A percentile compares a stretch with the other conserved stretches of the same genome.
phyloP scores from a whole-genome alignment of 2,113 vertebrate species.

The Carassius gibelio region DNA sequence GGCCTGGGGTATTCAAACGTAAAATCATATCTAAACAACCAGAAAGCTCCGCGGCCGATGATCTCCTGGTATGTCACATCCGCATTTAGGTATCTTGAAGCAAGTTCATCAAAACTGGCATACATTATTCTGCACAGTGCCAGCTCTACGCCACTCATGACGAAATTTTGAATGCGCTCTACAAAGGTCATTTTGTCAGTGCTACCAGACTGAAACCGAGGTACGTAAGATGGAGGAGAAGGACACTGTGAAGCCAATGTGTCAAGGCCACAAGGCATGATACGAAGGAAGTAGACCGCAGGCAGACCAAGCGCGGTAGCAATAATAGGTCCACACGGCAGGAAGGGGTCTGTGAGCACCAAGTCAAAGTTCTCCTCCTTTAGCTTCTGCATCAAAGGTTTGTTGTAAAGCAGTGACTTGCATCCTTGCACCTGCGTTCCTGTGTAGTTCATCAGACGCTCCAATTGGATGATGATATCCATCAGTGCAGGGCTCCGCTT shows the following conservation, averaged over 20 bases:
- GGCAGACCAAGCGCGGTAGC: slow-evolving; percentile 70
- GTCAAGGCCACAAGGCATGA: slow-evolving; percentile 67
- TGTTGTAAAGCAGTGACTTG: slow-evolving; percentile 61
- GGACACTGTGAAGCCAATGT: slow-evolving; percentile 67
- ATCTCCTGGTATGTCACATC: slow-evolving; percentile 67
- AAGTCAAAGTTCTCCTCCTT: slow-evolving; percentile 69
- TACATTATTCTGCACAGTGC: slow-evolving; percentile 49
- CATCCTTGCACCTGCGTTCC: slow-evolving; percentile 48
- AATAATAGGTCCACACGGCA: slow-evolving; percentile 73
- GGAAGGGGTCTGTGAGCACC: slow-evolving; percentile 72
- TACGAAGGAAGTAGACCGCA: slow-evolving; percentile 72
- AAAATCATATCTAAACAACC: slow-evolving; percentile 76
- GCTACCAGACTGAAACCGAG: slow-evolving; percentile 27
- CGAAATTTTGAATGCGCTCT: slow-evolving; percentile 70
- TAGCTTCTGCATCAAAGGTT: slow-evolving; percentile 65
- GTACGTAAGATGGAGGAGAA: slow-evolving; percentile 71
- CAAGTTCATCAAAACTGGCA: slow-evolving; percentile 55
- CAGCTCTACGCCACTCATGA: slow-evolving; percentile 47
- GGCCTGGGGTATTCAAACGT: slow-evolving; percentile 74
- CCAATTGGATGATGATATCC: slow-evolving; percentile 31
- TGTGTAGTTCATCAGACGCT: slow-evolving; percentile 45
- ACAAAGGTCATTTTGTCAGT: slow-evolving; percentile 73
- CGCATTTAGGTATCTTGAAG: slow-evolving; percentile 68
- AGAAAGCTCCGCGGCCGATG: slow-evolving; percentile 67
- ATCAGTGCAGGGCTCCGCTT: background rate